Conservation (phyloP, 2,888 invertebrate species). For the Lochmaea crataegi region DNA sequence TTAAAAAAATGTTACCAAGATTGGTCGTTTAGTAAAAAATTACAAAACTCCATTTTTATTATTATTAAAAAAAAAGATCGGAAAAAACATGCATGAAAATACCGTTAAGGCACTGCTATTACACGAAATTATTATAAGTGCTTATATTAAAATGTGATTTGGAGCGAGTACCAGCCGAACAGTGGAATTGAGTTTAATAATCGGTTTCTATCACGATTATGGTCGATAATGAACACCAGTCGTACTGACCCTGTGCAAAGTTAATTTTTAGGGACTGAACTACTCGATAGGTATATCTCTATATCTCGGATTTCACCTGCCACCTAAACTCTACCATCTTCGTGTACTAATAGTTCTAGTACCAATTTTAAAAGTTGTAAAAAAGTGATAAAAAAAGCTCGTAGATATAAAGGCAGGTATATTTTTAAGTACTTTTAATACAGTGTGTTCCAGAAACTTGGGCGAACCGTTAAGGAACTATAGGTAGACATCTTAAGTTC, state of each 20-base stretch:
- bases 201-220: conserved; percentile 54
- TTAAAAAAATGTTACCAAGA: background rate
- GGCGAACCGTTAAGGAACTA: too few relatives aligned
- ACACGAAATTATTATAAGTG: conserved; percentile 55
- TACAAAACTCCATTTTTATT: conserved; percentile 15
- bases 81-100: conserved; percentile 32
- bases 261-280: conserved; percentile 15
- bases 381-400: too few relatives aligned
- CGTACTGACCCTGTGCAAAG: conserved; percentile 34
- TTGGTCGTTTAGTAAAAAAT: conserved; percentile 12
- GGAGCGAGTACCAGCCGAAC: conserved; percentile 48
- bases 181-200: conserved; percentile 54
- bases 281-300: conserved; percentile 8
- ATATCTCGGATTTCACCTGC: background rate
- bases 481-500: too few relatives aligned
- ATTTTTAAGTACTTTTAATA: background rate
- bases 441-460: too few relatives aligned
- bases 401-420: background rate
- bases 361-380: background rate
- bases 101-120: conserved; percentile 50
- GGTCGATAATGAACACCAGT: conserved; percentile 46
- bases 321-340: background rate
- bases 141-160: conserved; percentile 58
- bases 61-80: conserved; percentile 23
- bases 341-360: background rate